These are phyloP conservation scores for Puntigrus tetrazona DNA, from an alignment of 2,113 vertebrate species.

Conservation along the genomic window DNA sequence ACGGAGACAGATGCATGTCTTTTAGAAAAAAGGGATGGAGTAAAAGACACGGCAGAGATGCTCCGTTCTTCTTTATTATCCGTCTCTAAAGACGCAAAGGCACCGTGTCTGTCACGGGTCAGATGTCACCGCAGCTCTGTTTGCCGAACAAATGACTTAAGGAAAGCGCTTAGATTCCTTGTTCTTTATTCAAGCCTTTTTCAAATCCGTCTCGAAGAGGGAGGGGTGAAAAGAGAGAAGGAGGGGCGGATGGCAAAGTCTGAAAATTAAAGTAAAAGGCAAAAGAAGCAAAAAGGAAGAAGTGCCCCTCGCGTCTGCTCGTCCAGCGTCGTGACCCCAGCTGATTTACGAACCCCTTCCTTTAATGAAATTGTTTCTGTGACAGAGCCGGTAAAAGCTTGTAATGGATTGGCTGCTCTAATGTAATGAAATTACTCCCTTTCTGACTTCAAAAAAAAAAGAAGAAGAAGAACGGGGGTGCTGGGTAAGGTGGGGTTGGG, in stretches of 20 bases:
- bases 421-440: slow-evolving; percentile 99
- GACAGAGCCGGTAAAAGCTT: slow-evolving; percentile 99
- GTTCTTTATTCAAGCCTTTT: slow-evolving; percentile 54
- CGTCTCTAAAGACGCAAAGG: slow-evolving; percentile 39
- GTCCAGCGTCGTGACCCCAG: slow-evolving; percentile 87
- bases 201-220: slow-evolving; percentile 46
- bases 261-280: slow-evolving; percentile 92
- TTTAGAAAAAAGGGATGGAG: slow-evolving; percentile 57
- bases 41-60: slow-evolving; percentile 31
- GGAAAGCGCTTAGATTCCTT: slow-evolving; percentile 54
- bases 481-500: slow-evolving; percentile 51
- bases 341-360: slow-evolving; percentile 98
- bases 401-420: slow-evolving; percentile 99
- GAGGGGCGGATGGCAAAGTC: slow-evolving; percentile 68
- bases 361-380: slow-evolving; percentile 99
- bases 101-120: slow-evolving; percentile 37
- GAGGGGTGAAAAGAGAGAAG: slow-evolving; percentile 1
- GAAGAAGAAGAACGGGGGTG: slow-evolving; percentile 55
- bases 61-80: slow-evolving; percentile 52
- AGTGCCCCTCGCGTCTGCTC: slow-evolving; percentile 69
- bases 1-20: slow-evolving; percentile 42
- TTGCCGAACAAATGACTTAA: slow-evolving; percentile 48
- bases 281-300: slow-evolving; percentile 69
- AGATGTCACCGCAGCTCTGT: slow-evolving; percentile 59
- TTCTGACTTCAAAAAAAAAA: slow-evolving; percentile 86